phyloP scores from a whole-genome alignment of 2,888 invertebrate species.

The Leptogaster cylindrica region DNA sequence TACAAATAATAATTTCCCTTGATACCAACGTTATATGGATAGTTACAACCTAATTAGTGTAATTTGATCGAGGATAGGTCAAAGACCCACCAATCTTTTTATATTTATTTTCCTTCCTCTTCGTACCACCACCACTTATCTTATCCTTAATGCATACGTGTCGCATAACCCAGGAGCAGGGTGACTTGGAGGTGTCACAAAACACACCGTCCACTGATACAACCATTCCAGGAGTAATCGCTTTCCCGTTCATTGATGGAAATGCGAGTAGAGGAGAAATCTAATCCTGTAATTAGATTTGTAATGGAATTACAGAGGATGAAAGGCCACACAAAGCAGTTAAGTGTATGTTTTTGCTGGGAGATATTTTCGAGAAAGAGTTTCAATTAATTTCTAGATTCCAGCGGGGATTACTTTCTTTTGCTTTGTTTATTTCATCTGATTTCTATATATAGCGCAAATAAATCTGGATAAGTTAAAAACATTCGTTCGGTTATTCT shows the following conservation, averaged over 20 bases:
- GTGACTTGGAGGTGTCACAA: neutral
- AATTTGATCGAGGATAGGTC: neutral
- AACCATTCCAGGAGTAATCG: too few relatives aligned
- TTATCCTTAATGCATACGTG: neutral
- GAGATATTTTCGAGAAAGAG: neutral
- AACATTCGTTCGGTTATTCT: too few relatives aligned
- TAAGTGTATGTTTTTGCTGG: conserved; percentile 4
- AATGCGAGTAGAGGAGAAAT: conserved; percentile 36
- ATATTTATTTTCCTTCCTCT: neutral
- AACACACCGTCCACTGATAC: too few relatives aligned
- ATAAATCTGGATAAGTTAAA: too few relatives aligned
- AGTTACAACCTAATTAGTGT: neutral
- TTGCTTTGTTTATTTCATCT: conserved; percentile 14
- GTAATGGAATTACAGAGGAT: conserved; percentile 31
- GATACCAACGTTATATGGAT: conserved; percentile 3
- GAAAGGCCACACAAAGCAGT: conserved; percentile 7
- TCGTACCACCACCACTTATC: neutral
- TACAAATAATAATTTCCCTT: conserved; percentile 44
- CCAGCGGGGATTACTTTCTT: conserved; percentile 20
- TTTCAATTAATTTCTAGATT: conserved; percentile 31
- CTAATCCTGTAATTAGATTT: conserved; percentile 38
- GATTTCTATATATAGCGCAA: conserved; percentile 14
- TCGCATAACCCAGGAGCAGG: neutral
- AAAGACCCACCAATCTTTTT: neutral
- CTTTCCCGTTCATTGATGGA: conserved; percentile 33